Base-by-base conservation (phyloP, 2,797 vertebrate species). In the Cuculus canorus region DNA sequence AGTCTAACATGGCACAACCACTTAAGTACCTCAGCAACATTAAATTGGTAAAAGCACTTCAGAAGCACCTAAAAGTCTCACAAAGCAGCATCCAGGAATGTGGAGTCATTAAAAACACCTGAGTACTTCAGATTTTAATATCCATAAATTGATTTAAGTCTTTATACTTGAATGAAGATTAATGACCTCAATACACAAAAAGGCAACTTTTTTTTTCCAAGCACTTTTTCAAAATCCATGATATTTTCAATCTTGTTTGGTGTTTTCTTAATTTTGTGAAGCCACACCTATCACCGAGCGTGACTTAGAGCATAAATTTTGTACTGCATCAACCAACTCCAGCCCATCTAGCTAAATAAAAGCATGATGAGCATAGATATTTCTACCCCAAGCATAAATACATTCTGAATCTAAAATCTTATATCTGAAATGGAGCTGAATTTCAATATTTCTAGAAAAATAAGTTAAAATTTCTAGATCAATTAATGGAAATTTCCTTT, bases 41-140 rank as follows among this genome's bases (percentile, higher is more conserved):
- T 86, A 87, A 91, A 93, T 82, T 43, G 27, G 43, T 77, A 90
- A 84, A 95, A 94, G 81, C 52, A 90, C 66, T 93, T 88, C 43
- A 93, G 95, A 85, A 86, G 60, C 85, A 68, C 89, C 88, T 81
- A 70, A 50, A 86, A 63, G 50, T 66, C 75, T 78, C n/a, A 52
- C 65, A 87, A 71, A 94, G 61, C 35, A 87, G 48, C 71, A 87
- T n/a, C 81, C 71, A 92, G 86, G 41, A 63, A 65, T 3, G 41
- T 54, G 60, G 59, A 86, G 8, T 64, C 69, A 80, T 85, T 88
- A 68, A 82, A 86, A 71, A 61, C 63, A 73, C 33, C 32, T 27
- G 43, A 91, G 35, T 57, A 45, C 33, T 61, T 75, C 45, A 69
- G 47, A 53, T 61, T 80, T 77, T 73, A 89, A 80, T 69, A 84